These are phyloP conservation scores for Drosophila chauvacae DNA, from an alignment of 1,140 invertebrate genomes.

Conservation along the genomic window DNA sequence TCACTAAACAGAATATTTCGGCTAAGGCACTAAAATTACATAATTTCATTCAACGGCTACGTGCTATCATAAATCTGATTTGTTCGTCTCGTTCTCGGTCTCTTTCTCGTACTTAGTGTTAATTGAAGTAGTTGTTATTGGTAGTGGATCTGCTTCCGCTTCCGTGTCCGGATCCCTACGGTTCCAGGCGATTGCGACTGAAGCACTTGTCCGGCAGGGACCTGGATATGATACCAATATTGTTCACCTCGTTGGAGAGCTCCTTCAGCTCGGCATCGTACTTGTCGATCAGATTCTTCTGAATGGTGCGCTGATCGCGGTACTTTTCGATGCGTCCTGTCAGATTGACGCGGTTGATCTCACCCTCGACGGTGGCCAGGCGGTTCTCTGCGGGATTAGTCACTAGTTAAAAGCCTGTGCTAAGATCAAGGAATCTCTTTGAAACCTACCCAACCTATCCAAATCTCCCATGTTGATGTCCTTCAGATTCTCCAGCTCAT, in stretches of 20 bases:
- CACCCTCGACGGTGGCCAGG: slow-evolving; percentile 89
- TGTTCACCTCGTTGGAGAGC: slow-evolving; percentile 92
- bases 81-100: slow-evolving; percentile 62
- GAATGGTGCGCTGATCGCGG: slow-evolving; percentile 89
- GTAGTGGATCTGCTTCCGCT: slow-evolving; percentile 10
- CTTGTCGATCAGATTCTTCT: slow-evolving; percentile 91
- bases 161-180: slow-evolving; percentile 62
- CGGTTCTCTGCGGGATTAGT: slow-evolving; percentile 87
- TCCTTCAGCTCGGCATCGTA: slow-evolving; percentile 92
- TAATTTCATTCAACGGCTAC: slow-evolving; percentile 79
- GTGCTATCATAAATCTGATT: slow-evolving; percentile 65
- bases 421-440: too few relatives aligned
- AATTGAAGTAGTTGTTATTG: slow-evolving; percentile 79
- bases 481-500: slow-evolving; percentile 91
- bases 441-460: slow-evolving; percentile 86
- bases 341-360: slow-evolving; percentile 90
- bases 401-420: not conserved
- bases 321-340: slow-evolving; percentile 90
- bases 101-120: slow-evolving; percentile 63
- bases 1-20: slow-evolving; percentile 77
- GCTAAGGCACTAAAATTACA: slow-evolving; percentile 78
- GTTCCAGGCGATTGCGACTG: slow-evolving; percentile 88
- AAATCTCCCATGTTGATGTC: slow-evolving; percentile 90
- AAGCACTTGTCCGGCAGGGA: slow-evolving; percentile 94
- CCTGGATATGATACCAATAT: slow-evolving; percentile 93